phyloP scores from a whole-genome alignment of 2,888 invertebrate species.

The Teinopalpus imperialis region DNA sequence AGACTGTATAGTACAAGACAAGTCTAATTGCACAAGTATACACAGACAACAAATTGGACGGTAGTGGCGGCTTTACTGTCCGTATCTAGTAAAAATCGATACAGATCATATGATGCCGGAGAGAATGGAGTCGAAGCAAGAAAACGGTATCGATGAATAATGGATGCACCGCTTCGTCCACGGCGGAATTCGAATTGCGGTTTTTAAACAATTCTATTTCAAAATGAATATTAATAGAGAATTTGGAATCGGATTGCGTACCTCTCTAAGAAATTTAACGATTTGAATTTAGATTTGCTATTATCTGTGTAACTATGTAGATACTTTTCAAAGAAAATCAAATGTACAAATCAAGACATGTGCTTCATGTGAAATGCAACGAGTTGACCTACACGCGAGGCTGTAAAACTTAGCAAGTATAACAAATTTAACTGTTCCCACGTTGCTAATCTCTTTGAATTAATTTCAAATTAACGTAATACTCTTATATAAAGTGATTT shows the following conservation, averaged over 20 bases:
- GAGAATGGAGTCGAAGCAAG: conserved; percentile 36
- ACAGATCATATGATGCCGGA: conserved; percentile 48
- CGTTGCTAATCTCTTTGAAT: background rate
- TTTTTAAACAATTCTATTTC: conserved; percentile 39
- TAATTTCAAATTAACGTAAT: background rate
- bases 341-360: conserved; percentile 9
- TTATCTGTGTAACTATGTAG: conserved; percentile 10
- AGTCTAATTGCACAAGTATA: background rate
- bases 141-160: conserved; percentile 55
- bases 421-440: conserved; percentile 1
- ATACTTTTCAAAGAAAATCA: background rate
- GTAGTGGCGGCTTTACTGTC: conserved; percentile 47
- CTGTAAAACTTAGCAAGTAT: background rate
- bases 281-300: conserved; percentile 29
- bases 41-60: conserved; percentile 16
- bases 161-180: conserved; percentile 39
- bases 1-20: too few relatives aligned
- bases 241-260: conserved; percentile 26
- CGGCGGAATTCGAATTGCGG: conserved; percentile 40
- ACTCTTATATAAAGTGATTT: too few relatives aligned
- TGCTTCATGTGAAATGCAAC: conserved; percentile 1
- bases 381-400: background rate
- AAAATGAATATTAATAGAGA: conserved; percentile 35
- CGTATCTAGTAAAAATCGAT: conserved; percentile 59
- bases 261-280: conserved; percentile 25